Conservation (phyloP, 2,797 vertebrate genomes). For the Oreortyx pictus region DNA sequence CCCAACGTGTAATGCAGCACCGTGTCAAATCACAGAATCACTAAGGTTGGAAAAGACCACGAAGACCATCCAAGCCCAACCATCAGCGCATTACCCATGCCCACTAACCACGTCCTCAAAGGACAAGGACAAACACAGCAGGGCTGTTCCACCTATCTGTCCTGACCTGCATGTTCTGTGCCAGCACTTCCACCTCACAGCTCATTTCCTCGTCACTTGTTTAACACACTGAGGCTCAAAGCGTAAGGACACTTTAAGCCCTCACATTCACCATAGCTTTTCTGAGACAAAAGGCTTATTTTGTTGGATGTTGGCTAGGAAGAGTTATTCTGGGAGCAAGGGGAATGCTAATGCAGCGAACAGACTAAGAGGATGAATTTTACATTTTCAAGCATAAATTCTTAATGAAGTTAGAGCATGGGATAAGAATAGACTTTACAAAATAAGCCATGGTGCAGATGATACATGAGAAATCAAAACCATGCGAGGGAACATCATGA, state of each 20-base stretch:
- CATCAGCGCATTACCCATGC: no score
- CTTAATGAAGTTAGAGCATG: constrained; percentile 71
- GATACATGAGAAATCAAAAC: constrained; percentile 57
- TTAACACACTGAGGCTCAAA: neutral
- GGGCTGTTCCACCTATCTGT: neutral
- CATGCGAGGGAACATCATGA: constrained; percentile 32
- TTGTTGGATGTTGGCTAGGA: constrained; percentile 49
- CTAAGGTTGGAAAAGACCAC: no score
- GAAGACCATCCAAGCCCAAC: no score
- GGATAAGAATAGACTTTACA: constrained; percentile 70
- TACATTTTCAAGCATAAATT: constrained; percentile 72
- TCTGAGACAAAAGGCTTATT: constrained; percentile 59
- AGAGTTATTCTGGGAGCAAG: constrained; percentile 64
- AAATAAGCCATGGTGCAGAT: constrained; percentile 57
- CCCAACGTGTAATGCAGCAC: fast-evolving
- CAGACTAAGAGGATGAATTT: constrained; percentile 69
- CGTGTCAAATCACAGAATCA: neutral
- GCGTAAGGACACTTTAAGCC: neutral
- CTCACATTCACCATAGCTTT: neutral
- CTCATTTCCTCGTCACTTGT: neutral
- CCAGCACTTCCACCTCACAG: neutral
- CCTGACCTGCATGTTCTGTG: neutral
- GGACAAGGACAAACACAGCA: neutral
- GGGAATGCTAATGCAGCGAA: constrained; percentile 60
- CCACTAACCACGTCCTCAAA: no score